Evolutionary conservation across 2,888 invertebrate species (phyloP).

Genomic region (Nemotelus nigrinus): DNA sequence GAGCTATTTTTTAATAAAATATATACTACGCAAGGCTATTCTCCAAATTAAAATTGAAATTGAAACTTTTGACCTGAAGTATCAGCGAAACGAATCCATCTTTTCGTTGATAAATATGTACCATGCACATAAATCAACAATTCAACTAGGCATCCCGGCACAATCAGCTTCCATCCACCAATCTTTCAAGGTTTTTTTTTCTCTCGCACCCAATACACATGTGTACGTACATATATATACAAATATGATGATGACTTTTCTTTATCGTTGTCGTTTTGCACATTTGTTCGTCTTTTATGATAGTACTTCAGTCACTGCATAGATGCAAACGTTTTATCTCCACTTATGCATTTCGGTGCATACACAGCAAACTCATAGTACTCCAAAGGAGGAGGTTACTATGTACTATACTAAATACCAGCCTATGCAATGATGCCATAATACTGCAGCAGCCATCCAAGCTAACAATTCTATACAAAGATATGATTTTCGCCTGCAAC

Average conservation of each 20-base stretch:
- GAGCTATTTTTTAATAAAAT: too few relatives aligned
- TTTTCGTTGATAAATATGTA: constrained; percentile 5
- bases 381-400: too few relatives aligned
- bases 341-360: neutral
- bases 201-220: neutral
- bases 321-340: neutral
- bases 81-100: neutral
- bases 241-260: constrained; percentile 37
- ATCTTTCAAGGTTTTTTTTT: constrained; percentile 2
- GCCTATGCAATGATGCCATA: too few relatives aligned
- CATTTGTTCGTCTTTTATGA: neutral
- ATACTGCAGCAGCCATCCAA: neutral
- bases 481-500: constrained; percentile 45
- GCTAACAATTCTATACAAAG: constrained; percentile 1
- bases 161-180: constrained; percentile 1
- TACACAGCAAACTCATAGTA: neutral
- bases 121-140: constrained; percentile 18
- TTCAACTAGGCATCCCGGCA: neutral
- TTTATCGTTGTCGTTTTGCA: constrained; percentile 30
- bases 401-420: too few relatives aligned
- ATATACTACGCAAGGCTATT: too few relatives aligned
- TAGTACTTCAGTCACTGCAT: neutral
- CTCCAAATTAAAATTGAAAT: neutral
- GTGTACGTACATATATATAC: neutral
- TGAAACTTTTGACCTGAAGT: constrained; percentile 8